Conservation (phyloP, 2,888 invertebrate species). For the Tricholauxania praeusta region DNA sequence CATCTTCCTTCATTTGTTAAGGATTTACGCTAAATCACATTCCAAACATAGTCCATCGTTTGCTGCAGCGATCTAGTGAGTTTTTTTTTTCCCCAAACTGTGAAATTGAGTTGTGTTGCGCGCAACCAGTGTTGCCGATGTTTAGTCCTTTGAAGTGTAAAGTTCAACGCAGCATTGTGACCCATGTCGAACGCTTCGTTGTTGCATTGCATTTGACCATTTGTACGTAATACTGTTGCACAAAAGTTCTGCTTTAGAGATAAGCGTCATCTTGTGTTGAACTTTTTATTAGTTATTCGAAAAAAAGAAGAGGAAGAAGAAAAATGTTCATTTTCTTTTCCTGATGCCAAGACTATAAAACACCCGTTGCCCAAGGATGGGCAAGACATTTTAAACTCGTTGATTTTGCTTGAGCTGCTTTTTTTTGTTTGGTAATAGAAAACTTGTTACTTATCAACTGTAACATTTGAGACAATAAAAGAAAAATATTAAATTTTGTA, state of each 20-base stretch:
- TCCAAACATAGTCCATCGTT: slow-evolving; percentile 9
- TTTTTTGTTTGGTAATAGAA: slow-evolving; percentile 19
- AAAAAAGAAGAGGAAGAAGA: slow-evolving; percentile 8
- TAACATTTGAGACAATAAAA: too few species aligned
- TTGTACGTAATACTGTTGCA: background rate
- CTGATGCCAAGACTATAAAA: slow-evolving; percentile 28
- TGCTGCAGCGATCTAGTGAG: background rate
- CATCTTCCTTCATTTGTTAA: slow-evolving; percentile 46
- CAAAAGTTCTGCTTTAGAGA: slow-evolving; percentile 13
- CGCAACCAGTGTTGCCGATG: slow-evolving; percentile 16
- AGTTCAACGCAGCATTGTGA: slow-evolving; percentile 13
- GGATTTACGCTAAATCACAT: slow-evolving; percentile 49
- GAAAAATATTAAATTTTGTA: too few species aligned
- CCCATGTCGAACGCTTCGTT: background rate
- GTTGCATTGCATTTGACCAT: slow-evolving; percentile 21
- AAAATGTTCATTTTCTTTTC: background rate
- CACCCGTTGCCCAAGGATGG: slow-evolving; percentile 20
- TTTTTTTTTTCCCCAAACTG: background rate
- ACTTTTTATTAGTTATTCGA: slow-evolving; percentile 29
- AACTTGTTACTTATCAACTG: slow-evolving; percentile 25
- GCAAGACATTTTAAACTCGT: slow-evolving; percentile 32
- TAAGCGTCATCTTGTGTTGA: slow-evolving; percentile 32
- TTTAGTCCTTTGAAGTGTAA: slow-evolving; percentile 11
- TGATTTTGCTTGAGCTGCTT: slow-evolving; percentile 13
- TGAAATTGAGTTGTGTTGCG: slow-evolving; percentile 23